Conservation (phyloP, 2,888 invertebrate genomes). For the Isoperla grammatica region DNA sequence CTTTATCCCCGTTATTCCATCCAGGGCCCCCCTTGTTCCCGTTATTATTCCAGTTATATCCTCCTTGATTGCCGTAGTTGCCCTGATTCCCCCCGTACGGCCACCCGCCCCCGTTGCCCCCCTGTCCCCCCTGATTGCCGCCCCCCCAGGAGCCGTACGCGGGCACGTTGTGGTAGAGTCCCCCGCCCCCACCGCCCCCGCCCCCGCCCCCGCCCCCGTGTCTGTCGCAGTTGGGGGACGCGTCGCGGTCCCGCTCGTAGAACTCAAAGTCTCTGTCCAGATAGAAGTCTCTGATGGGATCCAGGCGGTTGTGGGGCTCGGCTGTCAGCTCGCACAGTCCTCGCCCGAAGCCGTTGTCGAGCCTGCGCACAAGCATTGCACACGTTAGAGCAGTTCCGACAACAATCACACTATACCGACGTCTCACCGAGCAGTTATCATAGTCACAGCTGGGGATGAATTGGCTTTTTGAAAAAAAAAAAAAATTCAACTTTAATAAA, state of each 20-base stretch:
- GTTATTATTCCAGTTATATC: slow-evolving; percentile 3
- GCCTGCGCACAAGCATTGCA: slow-evolving; percentile 9
- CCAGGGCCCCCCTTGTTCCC: not conserved
- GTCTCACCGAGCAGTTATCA: no score
- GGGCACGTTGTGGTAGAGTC: not conserved
- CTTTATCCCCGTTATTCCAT: slow-evolving; percentile 28
- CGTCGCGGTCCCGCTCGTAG: slow-evolving; percentile 70
- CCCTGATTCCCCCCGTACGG: slow-evolving; percentile 31
- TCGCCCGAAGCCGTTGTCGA: slow-evolving; percentile 46
- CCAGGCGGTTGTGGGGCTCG: slow-evolving; percentile 62
- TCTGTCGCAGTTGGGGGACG: slow-evolving; percentile 37
- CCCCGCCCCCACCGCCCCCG: slow-evolving; percentile 4
- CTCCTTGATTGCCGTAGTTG: slow-evolving; percentile 34
- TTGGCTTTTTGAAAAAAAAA: no score
- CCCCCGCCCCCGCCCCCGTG: slow-evolving; percentile 23
- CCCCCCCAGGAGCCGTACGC: slow-evolving; percentile 9
- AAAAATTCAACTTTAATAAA: no score
- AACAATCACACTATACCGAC: no score
- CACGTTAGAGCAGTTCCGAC: not conserved
- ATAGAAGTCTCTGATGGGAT: slow-evolving; percentile 56
- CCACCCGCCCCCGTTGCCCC: slow-evolving; percentile 26
- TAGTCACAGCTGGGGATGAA: no score
- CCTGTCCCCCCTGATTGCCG: slow-evolving; percentile 22
- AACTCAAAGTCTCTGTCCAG: slow-evolving; percentile 71
- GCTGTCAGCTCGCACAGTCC: slow-evolving; percentile 74